These are phyloP conservation scores for Monodelphis domestica DNA, from an alignment of 2,797 vertebrate genomes.

Conservation along the genomic window DNA sequence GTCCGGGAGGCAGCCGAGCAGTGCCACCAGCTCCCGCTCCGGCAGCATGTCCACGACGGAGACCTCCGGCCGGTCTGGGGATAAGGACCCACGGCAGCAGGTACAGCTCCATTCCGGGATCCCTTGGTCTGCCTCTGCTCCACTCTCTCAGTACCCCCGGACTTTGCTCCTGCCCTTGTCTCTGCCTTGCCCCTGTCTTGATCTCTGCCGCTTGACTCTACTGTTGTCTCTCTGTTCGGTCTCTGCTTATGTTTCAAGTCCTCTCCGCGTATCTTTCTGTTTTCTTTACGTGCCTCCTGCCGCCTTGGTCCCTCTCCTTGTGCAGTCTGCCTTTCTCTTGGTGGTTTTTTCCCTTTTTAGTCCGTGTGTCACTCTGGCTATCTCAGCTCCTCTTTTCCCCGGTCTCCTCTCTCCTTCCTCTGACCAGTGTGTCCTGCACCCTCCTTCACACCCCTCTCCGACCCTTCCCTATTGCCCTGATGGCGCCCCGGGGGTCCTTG, in stretches of 20 bases:
- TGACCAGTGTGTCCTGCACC: background rate
- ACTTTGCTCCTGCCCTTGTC: no score
- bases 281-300: no score
- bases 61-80: constrained; percentile 67
- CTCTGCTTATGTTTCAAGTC: background rate
- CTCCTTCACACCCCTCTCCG: background rate
- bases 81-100: constrained; percentile 81
- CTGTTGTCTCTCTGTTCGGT: background rate
- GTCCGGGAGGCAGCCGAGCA: constrained; percentile 30
- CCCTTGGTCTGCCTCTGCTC: background rate
- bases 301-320: background rate
- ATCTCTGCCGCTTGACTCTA: accelerated
- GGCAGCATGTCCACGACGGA: constrained; percentile 74
- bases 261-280: background rate
- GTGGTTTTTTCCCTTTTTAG: background rate
- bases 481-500: background rate
- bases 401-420: background rate
- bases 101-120: constrained; percentile 51
- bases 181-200: background rate
- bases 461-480: background rate
- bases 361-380: background rate
- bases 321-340: background rate
- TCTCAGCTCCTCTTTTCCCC: background rate
- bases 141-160: background rate
- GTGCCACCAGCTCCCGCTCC: background rate